Percentiles rank a stretch among this genome's conserved stretches.
These are phyloP conservation scores for Ochotona princeps DNA, from an alignment of 2,113 vertebrate genomes.

Conservation along the genomic window DNA sequence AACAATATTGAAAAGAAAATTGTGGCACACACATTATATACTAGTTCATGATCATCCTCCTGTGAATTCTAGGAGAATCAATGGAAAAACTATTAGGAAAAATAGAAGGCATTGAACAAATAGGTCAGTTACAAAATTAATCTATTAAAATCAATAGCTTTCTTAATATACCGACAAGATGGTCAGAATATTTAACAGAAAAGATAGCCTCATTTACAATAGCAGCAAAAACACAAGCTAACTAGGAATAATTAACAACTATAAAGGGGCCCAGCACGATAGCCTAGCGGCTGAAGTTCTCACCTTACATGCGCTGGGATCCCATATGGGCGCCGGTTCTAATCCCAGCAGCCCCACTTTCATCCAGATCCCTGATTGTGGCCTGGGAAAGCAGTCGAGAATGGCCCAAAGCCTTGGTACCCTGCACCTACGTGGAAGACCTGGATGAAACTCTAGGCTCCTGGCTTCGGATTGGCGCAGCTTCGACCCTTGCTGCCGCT, in stretches of 20 bases:
- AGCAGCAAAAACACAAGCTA: not conserved
- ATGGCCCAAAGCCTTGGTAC: too few relatives aligned
- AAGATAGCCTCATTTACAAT: not conserved
- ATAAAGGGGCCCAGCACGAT: too few relatives aligned
- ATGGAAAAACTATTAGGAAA: constrained; percentile 46
- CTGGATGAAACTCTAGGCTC: too few relatives aligned
- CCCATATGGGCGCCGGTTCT: too few relatives aligned
- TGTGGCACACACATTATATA: not conserved
- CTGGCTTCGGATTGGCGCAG: too few relatives aligned
- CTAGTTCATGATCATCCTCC: not conserved
- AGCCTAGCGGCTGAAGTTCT: too few relatives aligned
- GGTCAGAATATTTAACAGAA: constrained; percentile 33
- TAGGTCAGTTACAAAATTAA: constrained; percentile 48
- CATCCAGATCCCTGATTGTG: too few relatives aligned
- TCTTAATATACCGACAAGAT: not conserved
- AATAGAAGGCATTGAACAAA: not conserved
- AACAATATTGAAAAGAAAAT: constrained; percentile 39
- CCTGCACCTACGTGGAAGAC: too few relatives aligned
- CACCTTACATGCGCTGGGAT: too few relatives aligned
- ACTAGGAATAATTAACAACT: not conserved
- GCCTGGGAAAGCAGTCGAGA: too few relatives aligned
- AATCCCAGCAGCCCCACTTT: too few relatives aligned
- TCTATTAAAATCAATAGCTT: constrained; percentile 58
- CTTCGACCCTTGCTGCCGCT: too few relatives aligned
- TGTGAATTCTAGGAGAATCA: constrained; percentile 36